Percentiles rank a stretch among this genome's conserved stretches.
Evolutionary conservation across 2,888 invertebrate species (phyloP).

Genomic region (Caenorhabditis sulstoni): DNA sequence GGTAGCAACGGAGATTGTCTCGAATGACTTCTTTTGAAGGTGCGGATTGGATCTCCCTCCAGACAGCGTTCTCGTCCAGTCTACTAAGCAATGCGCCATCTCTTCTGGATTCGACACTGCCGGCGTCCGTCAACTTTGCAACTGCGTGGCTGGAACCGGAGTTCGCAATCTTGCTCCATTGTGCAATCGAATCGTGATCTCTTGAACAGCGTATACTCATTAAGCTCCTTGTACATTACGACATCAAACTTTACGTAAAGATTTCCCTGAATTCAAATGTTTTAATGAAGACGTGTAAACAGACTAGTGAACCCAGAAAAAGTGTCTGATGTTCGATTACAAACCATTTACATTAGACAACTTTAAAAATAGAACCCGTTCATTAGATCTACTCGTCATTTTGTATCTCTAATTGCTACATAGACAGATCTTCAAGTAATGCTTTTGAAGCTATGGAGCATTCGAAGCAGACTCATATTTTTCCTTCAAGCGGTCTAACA

Average conservation of each 20-base stretch:
- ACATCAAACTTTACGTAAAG: too few relatives aligned
- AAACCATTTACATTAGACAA: too few relatives aligned
- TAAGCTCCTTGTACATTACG: too few relatives aligned
- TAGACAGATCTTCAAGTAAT: too few relatives aligned
- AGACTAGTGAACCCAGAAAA: too few relatives aligned
- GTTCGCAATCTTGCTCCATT: conserved; percentile 58
- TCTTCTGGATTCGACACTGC: conserved; percentile 74
- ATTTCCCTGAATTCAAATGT: too few relatives aligned
- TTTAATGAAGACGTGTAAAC: too few relatives aligned
- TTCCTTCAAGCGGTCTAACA: conserved; percentile 49
- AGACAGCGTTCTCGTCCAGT: conserved; percentile 76
- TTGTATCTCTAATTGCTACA: too few relatives aligned
- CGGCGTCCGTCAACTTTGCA: conserved; percentile 72
- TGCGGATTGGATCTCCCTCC: conserved; percentile 78
- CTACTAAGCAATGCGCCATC: conserved; percentile 77
- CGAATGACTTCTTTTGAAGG: conserved; percentile 35
- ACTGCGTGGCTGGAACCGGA: conserved; percentile 70
- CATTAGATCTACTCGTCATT: not conserved
- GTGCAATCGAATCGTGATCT: conserved; percentile 60
- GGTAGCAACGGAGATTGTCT: not conserved
- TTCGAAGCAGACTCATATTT: conserved; percentile 49
- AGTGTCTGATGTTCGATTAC: too few relatives aligned
- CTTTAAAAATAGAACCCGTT: not conserved
- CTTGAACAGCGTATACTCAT: conserved; percentile 8
- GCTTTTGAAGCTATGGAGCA: conserved; percentile 32